Conservation (phyloP, 2,888 invertebrate species). For the Drosophila phalerata region DNA sequence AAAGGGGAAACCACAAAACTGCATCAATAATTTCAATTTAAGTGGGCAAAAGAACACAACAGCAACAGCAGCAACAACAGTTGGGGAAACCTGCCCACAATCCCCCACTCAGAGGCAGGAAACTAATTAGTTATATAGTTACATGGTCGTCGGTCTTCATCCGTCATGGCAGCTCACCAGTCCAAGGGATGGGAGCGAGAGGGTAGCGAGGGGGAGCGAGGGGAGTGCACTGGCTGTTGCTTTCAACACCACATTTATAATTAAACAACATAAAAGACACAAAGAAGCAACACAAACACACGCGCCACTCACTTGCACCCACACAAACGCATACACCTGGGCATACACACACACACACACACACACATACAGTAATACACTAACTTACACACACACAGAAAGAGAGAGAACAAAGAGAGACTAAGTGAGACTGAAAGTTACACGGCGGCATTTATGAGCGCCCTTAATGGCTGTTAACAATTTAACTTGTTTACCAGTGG, state of each 20-base stretch:
- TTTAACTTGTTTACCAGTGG: slow-evolving; percentile 83
- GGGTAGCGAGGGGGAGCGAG: not conserved
- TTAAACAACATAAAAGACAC: slow-evolving; percentile 83
- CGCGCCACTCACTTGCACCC: slow-evolving; percentile 32
- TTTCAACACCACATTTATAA: slow-evolving; percentile 79
- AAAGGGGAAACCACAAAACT: slow-evolving; percentile 54
- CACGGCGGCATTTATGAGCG: slow-evolving; percentile 81
- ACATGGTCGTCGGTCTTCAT: slow-evolving; percentile 76
- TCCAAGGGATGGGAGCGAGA: not conserved
- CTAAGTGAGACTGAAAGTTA: slow-evolving; percentile 67
- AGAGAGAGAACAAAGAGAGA: slow-evolving; percentile 15
- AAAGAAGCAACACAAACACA: slow-evolving; percentile 62
- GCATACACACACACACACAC: slow-evolving; percentile 31
- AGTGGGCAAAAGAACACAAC: slow-evolving; percentile 27
- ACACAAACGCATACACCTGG: slow-evolving; percentile 40
- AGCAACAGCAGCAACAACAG: slow-evolving; percentile 13
- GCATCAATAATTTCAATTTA: slow-evolving; percentile 76
- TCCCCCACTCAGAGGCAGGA: slow-evolving; percentile 45
- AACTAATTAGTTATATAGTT: slow-evolving; percentile 72
- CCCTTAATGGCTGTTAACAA: slow-evolving; percentile 82
- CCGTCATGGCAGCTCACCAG: slow-evolving; percentile 61
- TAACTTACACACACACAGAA: slow-evolving; percentile 22
- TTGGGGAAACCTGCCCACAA: not conserved
- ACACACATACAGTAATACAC: slow-evolving; percentile 30
- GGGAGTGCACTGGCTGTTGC: slow-evolving; percentile 50